Percentiles rank a stretch among this genome's conserved stretches.
phyloP scores from a whole-genome alignment of 2,113 vertebrate genomes.

The Hiodon tergisus region DNA sequence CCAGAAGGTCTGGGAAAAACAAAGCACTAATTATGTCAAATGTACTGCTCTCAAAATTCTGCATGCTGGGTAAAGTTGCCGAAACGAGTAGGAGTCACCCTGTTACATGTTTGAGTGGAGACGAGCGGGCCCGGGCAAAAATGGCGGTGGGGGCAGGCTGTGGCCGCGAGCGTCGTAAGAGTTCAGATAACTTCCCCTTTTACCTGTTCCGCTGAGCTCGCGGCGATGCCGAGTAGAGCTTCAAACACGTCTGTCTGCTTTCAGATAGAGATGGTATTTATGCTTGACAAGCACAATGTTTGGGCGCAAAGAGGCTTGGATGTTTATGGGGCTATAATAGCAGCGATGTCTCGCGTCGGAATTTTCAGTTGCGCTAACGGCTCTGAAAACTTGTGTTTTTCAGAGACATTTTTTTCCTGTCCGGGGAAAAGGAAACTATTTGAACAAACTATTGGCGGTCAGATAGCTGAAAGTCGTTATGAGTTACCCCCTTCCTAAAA shows the following conservation, averaged over 20 bases:
- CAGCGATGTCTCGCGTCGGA: neutral
- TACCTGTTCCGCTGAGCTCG: neutral
- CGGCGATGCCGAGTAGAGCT: neutral
- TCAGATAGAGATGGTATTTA: conserved; percentile 11
- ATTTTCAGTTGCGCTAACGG: neutral
- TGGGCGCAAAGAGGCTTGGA: neutral
- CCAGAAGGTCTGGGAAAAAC: neutral
- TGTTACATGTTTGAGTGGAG: neutral
- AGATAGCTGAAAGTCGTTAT: neutral
- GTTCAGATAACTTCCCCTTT: conserved; percentile 7
- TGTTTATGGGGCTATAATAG: conserved; percentile 3
- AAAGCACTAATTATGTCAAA: neutral
- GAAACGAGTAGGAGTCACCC: too few relatives aligned
- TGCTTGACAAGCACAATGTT: neutral
- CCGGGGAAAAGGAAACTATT: too few relatives aligned
- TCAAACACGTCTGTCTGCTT: conserved; percentile 11
- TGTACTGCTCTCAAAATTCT: conserved; percentile 4
- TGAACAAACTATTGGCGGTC: neutral
- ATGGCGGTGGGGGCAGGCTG: neutral
- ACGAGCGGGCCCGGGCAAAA: neutral
- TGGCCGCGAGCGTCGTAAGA: neutral
- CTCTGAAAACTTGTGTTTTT: too few relatives aligned
- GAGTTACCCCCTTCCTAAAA: neutral
- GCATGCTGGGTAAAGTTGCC: neutral
- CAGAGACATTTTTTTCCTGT: too few relatives aligned